Evolutionary conservation across 2,797 vertebrate species (phyloP).

Genomic region (Protosalanx chinensis): DNA sequence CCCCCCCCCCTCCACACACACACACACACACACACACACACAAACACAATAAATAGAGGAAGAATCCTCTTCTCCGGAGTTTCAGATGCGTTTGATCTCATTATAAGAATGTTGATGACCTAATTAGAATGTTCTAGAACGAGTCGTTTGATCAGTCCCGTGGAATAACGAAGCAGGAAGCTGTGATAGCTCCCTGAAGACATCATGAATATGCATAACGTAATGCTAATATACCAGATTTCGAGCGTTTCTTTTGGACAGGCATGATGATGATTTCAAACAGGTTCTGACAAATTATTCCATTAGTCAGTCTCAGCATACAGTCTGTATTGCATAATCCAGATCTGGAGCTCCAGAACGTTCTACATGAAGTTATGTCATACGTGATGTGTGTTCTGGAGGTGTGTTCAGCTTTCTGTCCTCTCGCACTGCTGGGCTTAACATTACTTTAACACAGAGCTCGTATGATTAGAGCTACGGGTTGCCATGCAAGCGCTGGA

Average conservation of each 20-base stretch:
- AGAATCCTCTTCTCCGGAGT: background rate
- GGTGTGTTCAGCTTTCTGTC: too few species aligned
- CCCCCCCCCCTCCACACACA: background rate
- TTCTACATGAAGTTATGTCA: too few species aligned
- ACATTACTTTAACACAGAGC: too few species aligned
- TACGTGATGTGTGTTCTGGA: too few species aligned
- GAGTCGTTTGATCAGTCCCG: conserved; percentile 36
- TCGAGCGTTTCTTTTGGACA: background rate
- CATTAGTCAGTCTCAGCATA: background rate
- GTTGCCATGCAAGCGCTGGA: conserved; percentile 31
- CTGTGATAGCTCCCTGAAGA: conserved; percentile 17
- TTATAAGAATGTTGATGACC: conserved; percentile 33
- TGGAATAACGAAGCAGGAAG: conserved; percentile 23
- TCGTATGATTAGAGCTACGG: conserved; percentile 8
- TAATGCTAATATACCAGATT: background rate
- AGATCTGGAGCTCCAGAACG: background rate
- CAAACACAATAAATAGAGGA: background rate
- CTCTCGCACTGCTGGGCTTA: too few species aligned
- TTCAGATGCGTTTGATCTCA: conserved; percentile 25
- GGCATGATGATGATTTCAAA: too few species aligned
- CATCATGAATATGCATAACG: conserved; percentile 19
- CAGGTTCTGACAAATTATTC: background rate
- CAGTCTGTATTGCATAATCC: background rate
- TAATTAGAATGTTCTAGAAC: conserved; percentile 37
- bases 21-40: background rate